Evolutionary conservation across 1,140 invertebrate species (phyloP).

Genomic region (Micrasema minimum): DNA sequence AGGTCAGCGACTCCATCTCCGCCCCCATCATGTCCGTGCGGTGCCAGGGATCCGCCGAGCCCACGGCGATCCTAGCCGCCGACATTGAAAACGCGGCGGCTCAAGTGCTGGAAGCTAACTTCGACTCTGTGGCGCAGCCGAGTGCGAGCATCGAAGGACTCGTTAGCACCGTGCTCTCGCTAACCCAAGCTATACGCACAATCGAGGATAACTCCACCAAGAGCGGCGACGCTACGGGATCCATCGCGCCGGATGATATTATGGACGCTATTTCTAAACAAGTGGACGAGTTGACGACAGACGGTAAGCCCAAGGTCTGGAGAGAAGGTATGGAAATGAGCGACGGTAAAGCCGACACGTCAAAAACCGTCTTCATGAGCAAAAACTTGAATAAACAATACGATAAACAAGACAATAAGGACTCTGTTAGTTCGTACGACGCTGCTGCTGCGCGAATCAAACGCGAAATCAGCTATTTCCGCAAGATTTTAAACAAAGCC

Average conservation of each 20-base stretch:
- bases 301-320: slow-evolving; percentile 22
- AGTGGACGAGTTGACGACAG: background rate
- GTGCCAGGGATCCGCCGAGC: background rate
- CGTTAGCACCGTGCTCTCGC: slow-evolving; percentile 15
- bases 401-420: slow-evolving; percentile 37
- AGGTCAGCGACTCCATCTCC: slow-evolving; percentile 18
- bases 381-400: slow-evolving; percentile 45
- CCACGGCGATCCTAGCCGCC: background rate
- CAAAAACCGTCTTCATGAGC: slow-evolving; percentile 47
- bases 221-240: background rate
- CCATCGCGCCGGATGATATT: slow-evolving; percentile 1
- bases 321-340: slow-evolving; percentile 9
- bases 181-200: slow-evolving; percentile 6
- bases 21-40: slow-evolving; percentile 23
- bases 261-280: background rate
- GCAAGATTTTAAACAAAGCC: slow-evolving; percentile 32
- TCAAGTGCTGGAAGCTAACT: slow-evolving; percentile 12
- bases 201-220: background rate
- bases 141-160: slow-evolving; percentile 18
- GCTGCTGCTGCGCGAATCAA: slow-evolving; percentile 22
- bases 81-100: slow-evolving; percentile 23
- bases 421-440: slow-evolving; percentile 29
- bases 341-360: slow-evolving; percentile 14
- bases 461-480: slow-evolving; percentile 45
- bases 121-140: background rate